Percentiles rank a stretch among this genome's conserved stretches.
phyloP scores from a whole-genome alignment of 2,113 vertebrate species.

The Psittacula cyanocephala region DNA sequence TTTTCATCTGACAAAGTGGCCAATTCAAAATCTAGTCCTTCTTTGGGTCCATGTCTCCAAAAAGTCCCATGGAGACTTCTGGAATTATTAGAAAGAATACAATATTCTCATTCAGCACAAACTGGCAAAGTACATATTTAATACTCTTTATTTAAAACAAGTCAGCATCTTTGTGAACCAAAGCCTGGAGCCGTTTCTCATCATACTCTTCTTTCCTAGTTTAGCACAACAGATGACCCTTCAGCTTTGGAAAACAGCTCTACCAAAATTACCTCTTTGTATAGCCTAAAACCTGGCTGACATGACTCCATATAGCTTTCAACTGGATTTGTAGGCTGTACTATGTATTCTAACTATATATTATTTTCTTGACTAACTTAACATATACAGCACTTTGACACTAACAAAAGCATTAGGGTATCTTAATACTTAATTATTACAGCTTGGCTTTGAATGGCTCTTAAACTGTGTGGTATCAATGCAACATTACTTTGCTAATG shows the following conservation, averaged over 20 bases:
- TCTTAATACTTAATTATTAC: neutral
- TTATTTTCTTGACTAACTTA: neutral
- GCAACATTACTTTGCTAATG: neutral
- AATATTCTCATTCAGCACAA: neutral
- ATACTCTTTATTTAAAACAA: neutral
- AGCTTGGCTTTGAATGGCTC: neutral
- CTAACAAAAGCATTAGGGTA: neutral
- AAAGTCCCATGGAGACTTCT: neutral
- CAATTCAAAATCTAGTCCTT: neutral
- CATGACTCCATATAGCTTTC: neutral
- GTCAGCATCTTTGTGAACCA: neutral
- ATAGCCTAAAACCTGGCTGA: neutral
- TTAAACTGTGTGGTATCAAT: neutral
- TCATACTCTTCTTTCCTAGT: neutral
- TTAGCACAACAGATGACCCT: neutral
- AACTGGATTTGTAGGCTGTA: neutral
- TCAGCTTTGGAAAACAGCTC: neutral
- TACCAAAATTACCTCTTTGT: slow-evolving; percentile 15
- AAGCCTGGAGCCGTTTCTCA: neutral
- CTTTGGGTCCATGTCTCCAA: neutral
- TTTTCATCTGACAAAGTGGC: neutral
- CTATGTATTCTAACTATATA: neutral
- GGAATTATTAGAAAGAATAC: neutral
- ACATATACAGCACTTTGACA: neutral
- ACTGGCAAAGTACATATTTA: neutral